phyloP scores from a whole-genome alignment of 2,797 vertebrate species.

The Bucorvus abyssinicus region DNA sequence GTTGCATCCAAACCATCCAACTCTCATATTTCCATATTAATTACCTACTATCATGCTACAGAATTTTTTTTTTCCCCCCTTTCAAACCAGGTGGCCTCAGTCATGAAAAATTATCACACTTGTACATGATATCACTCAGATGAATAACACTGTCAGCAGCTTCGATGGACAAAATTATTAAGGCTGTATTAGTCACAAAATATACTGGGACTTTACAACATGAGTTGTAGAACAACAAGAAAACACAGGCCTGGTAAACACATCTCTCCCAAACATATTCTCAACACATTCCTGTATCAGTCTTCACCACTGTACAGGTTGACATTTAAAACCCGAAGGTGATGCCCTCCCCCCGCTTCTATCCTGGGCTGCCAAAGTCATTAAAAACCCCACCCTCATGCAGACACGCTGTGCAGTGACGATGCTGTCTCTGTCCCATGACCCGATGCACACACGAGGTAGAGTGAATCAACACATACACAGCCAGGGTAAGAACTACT shows the following conservation, averaged over 20 bases:
- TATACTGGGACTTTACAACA: not conserved
- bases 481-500: not conserved
- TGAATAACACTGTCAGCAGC: not conserved
- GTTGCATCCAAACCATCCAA: not conserved
- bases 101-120: not conserved
- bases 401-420: rapidly evolving
- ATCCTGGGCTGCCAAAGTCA: not conserved
- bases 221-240: not conserved
- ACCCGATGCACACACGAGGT: not conserved
- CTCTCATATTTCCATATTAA: not conserved
- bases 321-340: not conserved
- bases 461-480: not conserved
- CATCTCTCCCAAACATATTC: not conserved
- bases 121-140: not conserved
- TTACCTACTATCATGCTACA: not conserved
- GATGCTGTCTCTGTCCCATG: not conserved
- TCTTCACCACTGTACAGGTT: not conserved
- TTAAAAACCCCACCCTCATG: not conserved
- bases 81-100: not conserved
- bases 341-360: not conserved
- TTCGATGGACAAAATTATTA: not conserved
- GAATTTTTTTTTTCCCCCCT: not conserved
- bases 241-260: not conserved
- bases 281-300: not conserved
- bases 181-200: not conserved